Evolutionary conservation across 2,113 vertebrate species (phyloP).

Genomic region (Dascyllus trimaculatus): DNA sequence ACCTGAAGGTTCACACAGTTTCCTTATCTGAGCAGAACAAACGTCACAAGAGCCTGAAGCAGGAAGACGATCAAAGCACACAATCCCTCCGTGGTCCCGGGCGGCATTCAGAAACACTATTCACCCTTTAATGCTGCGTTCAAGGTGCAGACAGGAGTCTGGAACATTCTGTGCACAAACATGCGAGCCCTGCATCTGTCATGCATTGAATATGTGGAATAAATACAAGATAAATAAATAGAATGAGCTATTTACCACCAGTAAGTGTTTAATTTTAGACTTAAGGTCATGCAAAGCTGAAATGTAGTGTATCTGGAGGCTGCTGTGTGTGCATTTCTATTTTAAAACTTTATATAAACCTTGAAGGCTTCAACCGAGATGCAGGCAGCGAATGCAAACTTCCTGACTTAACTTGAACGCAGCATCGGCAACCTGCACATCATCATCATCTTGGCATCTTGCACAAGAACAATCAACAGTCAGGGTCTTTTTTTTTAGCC

Average conservation of each 20-base stretch:
- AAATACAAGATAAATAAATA: too few relatives aligned
- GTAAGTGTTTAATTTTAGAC: too few relatives aligned
- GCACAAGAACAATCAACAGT: background rate
- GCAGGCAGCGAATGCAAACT: too few relatives aligned
- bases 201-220: too few relatives aligned
- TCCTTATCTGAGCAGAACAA: background rate
- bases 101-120: too few relatives aligned
- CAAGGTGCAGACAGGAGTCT: conserved; percentile 14
- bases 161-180: background rate
- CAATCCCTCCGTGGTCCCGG: background rate
- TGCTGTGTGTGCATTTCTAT: too few relatives aligned
- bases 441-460: conserved; percentile 4
- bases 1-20: background rate
- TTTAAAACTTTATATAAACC: too few relatives aligned
- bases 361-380: too few relatives aligned
- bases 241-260: too few relatives aligned
- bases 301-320: too few relatives aligned
- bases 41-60: conserved; percentile 25
- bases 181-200: too few relatives aligned
- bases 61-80: conserved; percentile 32
- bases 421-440: conserved; percentile 20
- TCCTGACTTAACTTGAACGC: background rate
- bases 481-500: background rate
- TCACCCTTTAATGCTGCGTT: conserved; percentile 9
- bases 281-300: too few relatives aligned